phyloP scores from a whole-genome alignment of 1,140 invertebrate genomes.

The Aphis gossypii region DNA sequence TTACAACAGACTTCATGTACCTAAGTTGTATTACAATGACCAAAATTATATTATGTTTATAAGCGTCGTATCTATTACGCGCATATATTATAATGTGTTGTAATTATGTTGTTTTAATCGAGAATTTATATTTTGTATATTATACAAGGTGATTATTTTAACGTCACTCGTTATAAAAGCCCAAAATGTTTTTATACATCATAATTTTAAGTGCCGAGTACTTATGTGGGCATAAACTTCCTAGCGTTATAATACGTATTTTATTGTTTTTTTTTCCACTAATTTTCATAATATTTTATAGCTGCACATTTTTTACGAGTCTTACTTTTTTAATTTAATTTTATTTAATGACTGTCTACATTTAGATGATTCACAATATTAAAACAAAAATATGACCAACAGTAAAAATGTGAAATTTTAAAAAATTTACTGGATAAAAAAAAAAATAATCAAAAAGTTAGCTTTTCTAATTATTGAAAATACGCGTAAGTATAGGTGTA shows the following conservation, averaged over 20 bases:
- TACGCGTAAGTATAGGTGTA: no score
- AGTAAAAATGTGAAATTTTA: neutral
- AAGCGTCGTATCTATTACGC: neutral
- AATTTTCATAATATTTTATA: neutral
- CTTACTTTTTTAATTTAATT: no score
- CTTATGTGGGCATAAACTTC: neutral
- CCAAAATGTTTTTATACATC: neutral
- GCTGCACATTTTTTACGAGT: neutral
- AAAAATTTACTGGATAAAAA: no score
- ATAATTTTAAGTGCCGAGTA: neutral
- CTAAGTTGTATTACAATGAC: neutral
- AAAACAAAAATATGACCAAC: neutral
- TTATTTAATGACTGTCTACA: no score
- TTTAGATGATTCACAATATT: neutral
- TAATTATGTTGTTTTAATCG: slow-evolving; percentile 1
- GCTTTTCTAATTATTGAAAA: neutral
- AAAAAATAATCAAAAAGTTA: neutral
- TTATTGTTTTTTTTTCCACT: neutral
- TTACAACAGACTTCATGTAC: neutral
- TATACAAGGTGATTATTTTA: neutral
- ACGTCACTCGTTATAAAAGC: neutral
- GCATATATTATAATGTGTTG: neutral
- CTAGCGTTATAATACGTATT: neutral
- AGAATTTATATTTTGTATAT: neutral
- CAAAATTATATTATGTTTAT: neutral